Conservation (phyloP, 2,888 invertebrate species). For the Machimus rusticus region DNA sequence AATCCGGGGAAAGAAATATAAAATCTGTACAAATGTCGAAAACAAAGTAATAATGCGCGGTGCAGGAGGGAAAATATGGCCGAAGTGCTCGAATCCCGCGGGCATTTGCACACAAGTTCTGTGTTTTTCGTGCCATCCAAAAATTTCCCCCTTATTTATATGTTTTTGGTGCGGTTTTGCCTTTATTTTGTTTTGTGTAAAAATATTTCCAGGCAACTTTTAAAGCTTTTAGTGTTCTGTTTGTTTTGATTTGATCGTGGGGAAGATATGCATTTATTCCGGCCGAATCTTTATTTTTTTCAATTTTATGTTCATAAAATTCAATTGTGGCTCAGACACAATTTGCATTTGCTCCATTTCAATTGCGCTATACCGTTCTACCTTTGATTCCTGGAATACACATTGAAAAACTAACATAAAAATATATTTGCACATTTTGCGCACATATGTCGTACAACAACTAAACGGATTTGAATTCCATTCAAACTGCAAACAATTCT, state of each 20-base stretch:
- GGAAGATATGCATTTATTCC: not conserved
- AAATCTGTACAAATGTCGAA: not conserved
- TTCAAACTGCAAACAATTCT: too few relatives aligned
- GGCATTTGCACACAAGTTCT: not conserved
- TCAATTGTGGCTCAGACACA: not conserved
- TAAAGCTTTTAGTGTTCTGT: conserved; percentile 20
- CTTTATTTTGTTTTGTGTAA: not conserved
- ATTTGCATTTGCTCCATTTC: not conserved
- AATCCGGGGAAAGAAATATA: not conserved
- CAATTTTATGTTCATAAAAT: not conserved
- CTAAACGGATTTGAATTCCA: too few relatives aligned
- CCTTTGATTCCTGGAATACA: not conserved
- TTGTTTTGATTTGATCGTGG: not conserved
- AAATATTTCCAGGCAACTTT: not conserved
- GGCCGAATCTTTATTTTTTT: not conserved
- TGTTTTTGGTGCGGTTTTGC: not conserved
- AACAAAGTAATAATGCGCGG: not conserved
- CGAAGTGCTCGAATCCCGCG: not conserved
- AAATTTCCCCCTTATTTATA: not conserved
- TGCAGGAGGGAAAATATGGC: not conserved
- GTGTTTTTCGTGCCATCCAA: not conserved
- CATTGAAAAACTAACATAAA: not conserved
- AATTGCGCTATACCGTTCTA: not conserved
- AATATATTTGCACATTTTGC: too few relatives aligned
- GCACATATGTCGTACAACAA: not conserved